Conservation (phyloP, 1,140 invertebrate genomes). For the Melitaea cinxia region DNA sequence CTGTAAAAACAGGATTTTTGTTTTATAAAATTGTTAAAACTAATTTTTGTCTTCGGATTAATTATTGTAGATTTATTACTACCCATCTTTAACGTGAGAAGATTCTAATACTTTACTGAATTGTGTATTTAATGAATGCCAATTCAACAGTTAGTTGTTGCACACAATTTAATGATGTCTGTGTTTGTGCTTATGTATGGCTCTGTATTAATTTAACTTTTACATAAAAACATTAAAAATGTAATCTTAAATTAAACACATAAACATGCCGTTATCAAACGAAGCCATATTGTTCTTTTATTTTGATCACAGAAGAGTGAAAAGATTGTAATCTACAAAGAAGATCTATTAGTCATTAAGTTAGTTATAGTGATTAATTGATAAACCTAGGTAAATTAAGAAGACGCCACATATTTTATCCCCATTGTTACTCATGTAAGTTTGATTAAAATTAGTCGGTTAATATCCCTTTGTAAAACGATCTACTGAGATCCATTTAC, state of each 20-base stretch:
- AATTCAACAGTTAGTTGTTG: too few relatives aligned
- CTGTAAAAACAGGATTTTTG: too few relatives aligned
- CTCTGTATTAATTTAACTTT: too few relatives aligned
- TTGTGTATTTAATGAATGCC: too few relatives aligned
- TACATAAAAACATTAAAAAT: too few relatives aligned
- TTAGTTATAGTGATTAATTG: conserved; percentile 27
- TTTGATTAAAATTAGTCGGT: conserved; percentile 34
- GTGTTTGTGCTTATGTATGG: too few relatives aligned
- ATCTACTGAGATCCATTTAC: conserved; percentile 18
- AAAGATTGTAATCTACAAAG: conserved; percentile 17
- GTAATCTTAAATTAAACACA: background rate
- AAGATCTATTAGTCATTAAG: conserved; percentile 35
- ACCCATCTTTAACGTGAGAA: too few relatives aligned
- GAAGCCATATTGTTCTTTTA: background rate
- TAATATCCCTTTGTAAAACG: conserved; percentile 16
- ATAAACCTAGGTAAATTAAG: conserved; percentile 2
- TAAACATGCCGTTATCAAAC: background rate
- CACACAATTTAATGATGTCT: too few relatives aligned
- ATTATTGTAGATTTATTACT: too few relatives aligned
- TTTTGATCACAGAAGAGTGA: background rate
- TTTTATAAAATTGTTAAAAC: too few relatives aligned
- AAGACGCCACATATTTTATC: conserved; percentile 22
- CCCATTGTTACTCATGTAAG: conserved; percentile 24
- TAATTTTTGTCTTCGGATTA: too few relatives aligned
- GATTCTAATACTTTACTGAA: too few relatives aligned